Base-by-base conservation (phyloP, 2,113 vertebrate genomes). In the Laticauda colubrina region DNA sequence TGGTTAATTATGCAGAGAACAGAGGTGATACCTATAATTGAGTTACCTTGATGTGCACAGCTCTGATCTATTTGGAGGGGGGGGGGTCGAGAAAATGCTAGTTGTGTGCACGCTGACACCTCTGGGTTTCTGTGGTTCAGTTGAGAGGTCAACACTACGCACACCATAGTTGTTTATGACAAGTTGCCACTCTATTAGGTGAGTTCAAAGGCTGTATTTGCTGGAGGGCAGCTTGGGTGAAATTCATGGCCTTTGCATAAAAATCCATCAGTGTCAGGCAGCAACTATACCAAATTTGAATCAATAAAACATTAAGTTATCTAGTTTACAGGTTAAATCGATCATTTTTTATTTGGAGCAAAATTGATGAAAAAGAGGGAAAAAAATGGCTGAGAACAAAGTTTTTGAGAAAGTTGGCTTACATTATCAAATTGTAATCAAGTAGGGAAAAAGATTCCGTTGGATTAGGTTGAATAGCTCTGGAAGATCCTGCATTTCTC, bases 401-500 rank as follows among this genome's bases (percentile, higher is more conserved):
- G 15, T 64, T 0, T 0, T 57, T 6, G 69, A 5, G 61, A 69
- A 86, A 1, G 90, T 89, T 23, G 7, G 53, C 43, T 29, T 91
- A 61, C 4, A 8, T n/a, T 91, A 69, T 55, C 64, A 55, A 26
- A 11, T 90, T 90, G 61, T 54, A 93, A 12, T 24, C 53, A n/a
- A 88, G 88, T 86, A 14, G 43, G 21, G 48, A 12, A 89, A 93
- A 94, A 95, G 92, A 29, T 56, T 64, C 85, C 86, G 15, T 54
- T 54, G 24, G 86, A 91, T 89, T 53, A 90, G 48, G n/a, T 4
- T 0, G 29, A 51, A 90, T 14, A 75, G 45, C 91, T 90, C n/a
- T 29, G 92, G 5, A 3, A 12, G 93, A 94, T 92, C 54, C 1
- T 57, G 21, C 92, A 93, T 89, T 87, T 89, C 48, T 92, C 92